Base-by-base conservation (phyloP, 2,113 vertebrate genomes). In the Ameiurus melas region DNA sequence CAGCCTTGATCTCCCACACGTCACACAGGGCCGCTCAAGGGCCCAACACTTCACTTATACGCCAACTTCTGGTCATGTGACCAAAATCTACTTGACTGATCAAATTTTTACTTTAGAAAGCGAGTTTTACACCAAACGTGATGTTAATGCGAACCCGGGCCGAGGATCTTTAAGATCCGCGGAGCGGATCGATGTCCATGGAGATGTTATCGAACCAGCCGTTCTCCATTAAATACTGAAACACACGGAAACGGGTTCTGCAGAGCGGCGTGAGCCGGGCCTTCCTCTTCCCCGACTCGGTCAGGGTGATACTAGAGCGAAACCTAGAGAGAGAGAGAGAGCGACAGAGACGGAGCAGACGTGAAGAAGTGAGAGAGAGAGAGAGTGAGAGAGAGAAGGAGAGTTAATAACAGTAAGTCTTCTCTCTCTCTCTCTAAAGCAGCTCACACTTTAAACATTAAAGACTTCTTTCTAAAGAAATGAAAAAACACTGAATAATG, bases 231-330 rank as follows among this genome's bases (percentile, higher is more conserved):
- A 98, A 95, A 89, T 96, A 98, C 71, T 94, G 90, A 91, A 97
- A 98, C 53, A 97, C 97, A 25, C 91, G 94, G 53, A 97, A 92
- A 0, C 97, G 94, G n/a, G 91, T 97, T 98, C 85, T 96, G 95
- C 66, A 98, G 94, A 70, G 95, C 94, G 22, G 94, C 93, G 78
- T 95, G 96, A 71, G 96, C 95, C 87, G 97, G 43, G 96, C 95
- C 88, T 96, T 96, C 2, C 97, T 95, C 57, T 94, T 94, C 6
- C 96, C 97, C 16, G 96, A 96, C 92, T 98, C 97, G 17, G n/a
- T 98, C 97, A 1, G 97, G 97, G 90, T 98, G 97, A 90, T 98
- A 98, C 90, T 97, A 70, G 97, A 97, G n/a, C 97, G 96, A 91
- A 98, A 98, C 97, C 97, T 98, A 92, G 19, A 22, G n/a, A n/a